phyloP scores from a whole-genome alignment of 2,113 vertebrate genomes.

The Neogale vison region DNA sequence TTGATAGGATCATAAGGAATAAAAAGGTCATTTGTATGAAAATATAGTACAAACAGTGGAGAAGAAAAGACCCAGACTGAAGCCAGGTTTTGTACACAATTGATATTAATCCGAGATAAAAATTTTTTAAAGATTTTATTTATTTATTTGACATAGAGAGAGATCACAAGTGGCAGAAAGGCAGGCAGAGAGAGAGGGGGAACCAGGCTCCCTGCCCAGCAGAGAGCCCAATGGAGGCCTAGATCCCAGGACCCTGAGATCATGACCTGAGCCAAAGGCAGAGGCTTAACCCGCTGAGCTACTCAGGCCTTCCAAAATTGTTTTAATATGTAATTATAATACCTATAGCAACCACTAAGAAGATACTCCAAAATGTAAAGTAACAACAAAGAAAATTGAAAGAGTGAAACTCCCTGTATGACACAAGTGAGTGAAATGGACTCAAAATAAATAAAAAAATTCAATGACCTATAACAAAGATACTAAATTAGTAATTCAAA shows the following conservation, averaged over 20 bases:
- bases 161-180: too few relatives aligned
- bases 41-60: not conserved
- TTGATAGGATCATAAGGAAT: not conserved
- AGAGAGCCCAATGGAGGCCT: too few relatives aligned
- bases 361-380: not conserved
- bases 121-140: not conserved
- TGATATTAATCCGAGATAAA: not conserved
- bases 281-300: too few relatives aligned
- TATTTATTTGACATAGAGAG: too few relatives aligned
- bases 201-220: too few relatives aligned
- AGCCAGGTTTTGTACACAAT: not conserved
- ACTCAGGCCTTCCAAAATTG: not conserved
- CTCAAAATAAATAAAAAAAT: not conserved
- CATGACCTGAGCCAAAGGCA: too few relatives aligned
- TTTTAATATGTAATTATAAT: not conserved
- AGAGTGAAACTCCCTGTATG: not conserved
- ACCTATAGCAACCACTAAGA: not conserved
- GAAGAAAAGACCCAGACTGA: not conserved
- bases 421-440: not conserved
- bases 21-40: not conserved
- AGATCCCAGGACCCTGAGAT: too few relatives aligned
- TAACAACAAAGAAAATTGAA: not conserved
- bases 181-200: too few relatives aligned
- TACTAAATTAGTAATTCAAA: not conserved
- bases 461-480: not conserved